Base-by-base conservation (phyloP, 2,888 invertebrate species). In the Dryadula phaetusa region DNA sequence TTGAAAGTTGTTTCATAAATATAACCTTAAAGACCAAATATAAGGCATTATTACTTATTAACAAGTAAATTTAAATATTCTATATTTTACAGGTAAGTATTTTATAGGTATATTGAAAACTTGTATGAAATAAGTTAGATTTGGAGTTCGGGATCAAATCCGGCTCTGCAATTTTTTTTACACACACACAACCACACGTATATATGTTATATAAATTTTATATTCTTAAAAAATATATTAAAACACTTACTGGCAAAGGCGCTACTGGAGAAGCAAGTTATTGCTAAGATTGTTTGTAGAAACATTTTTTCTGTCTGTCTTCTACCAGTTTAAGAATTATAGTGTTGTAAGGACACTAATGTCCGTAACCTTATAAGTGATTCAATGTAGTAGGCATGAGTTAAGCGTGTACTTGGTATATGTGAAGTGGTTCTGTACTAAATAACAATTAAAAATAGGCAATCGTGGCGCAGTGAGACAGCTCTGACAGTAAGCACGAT, bases 291-390 rank as follows among this genome's bases (percentile, higher is more conserved):
- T n/a, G 37, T 37, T 52, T 14, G 20, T 18, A 63, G 28, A 44
- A 22, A 53, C 62, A 63, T 63, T 8, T 8, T 63, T 22, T 40
- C 40, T 52, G 62, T 62, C 40, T 53, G 62, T 42, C 18, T 52
- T 40, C 28, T 12, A 28, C 40, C 42, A 16, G n/a, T 14, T 28
- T 14, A 44, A 44, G 16, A 60, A 60, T 2, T 53, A n/a, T 32
- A 10, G 42, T 52, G 52, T 28, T 42, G 10, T 25, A 16, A 28
- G 40, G 28, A 18, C 18, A 62, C 37, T 28, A n/a, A 14, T 28
- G 28, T 14, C 16, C 40, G 14, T 62, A 28, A n/a, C 6, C 14
- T 52, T 62, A 62, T 62, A 62, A 53, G 14, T 16, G 4, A 25
- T 18, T 28, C 18, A 3, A 28, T 18, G 18, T 12, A 18, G 42